A percentile compares a stretch with the other conserved stretches of the same genome.
These are phyloP conservation scores for Bombus affinis DNA, from an alignment of 1,140 invertebrate genomes.

Conservation along the genomic window DNA sequence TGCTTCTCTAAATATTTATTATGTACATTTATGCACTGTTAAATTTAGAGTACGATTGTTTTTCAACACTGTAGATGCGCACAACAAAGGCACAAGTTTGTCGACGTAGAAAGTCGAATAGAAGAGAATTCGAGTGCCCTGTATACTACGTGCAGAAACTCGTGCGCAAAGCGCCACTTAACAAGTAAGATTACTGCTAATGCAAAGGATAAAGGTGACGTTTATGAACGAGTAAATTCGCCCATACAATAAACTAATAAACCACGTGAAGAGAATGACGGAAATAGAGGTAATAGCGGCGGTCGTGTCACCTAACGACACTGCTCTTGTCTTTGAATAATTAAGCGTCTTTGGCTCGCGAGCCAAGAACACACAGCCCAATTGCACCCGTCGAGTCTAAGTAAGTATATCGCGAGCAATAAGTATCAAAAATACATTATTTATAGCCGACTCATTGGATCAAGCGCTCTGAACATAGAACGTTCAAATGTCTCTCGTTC, in stretches of 20 bases:
- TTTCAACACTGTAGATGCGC: neutral
- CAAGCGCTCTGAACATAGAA: conserved; percentile 13
- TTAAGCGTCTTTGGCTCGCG: conserved; percentile 53
- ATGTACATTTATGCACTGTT: neutral
- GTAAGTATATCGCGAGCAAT: too few species aligned
- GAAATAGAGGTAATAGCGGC: neutral
- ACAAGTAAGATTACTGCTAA: conserved; percentile 67
- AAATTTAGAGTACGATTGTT: neutral
- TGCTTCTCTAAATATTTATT: neutral
- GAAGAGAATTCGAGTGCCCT: too few species aligned
- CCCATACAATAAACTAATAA: conserved; percentile 36
- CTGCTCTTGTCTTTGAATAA: conserved; percentile 64
- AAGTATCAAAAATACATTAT: conserved; percentile 55
- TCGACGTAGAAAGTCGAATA: too few species aligned
- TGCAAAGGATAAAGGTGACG: conserved; percentile 55
- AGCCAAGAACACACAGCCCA: neutral
- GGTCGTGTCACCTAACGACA: conserved; percentile 10
- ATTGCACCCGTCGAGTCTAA: conserved; percentile 5
- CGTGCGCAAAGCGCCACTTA: conserved; percentile 55
- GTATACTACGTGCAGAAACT: conserved; percentile 35
- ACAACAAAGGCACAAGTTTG: too few species aligned
- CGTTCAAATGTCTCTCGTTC: too few species aligned
- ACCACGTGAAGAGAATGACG: neutral
- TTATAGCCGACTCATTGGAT: conserved; percentile 57
- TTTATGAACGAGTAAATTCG: neutral